Evolutionary conservation across 2,888 invertebrate species (phyloP).

Genomic region (Elmis aenea): DNA sequence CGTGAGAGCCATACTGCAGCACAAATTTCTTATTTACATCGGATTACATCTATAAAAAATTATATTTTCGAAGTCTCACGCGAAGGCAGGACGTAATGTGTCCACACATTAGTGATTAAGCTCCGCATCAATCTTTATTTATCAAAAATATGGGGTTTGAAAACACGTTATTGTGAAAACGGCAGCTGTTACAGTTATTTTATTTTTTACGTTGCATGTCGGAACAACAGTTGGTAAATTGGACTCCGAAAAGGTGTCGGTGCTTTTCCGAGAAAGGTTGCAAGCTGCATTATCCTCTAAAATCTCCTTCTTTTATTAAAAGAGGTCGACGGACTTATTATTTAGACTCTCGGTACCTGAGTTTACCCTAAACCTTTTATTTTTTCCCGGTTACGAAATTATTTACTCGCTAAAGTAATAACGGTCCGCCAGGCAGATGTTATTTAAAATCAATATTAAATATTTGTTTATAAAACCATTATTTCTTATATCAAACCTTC

Average conservation of each 20-base stretch:
- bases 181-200: constrained; percentile 17
- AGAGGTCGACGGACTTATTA: constrained; percentile 17
- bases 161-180: constrained; percentile 12
- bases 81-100: constrained; percentile 14
- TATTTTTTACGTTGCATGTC: constrained; percentile 21
- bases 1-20: too few species aligned
- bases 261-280: constrained; percentile 16
- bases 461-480: too few species aligned
- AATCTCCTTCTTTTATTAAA: constrained; percentile 17
- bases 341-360: constrained; percentile 17
- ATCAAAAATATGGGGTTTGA: constrained; percentile 6
- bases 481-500: too few species aligned
- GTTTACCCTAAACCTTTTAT: constrained; percentile 14
- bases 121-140: constrained; percentile 14
- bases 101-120: too few species aligned
- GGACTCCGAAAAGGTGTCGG: constrained; percentile 13
- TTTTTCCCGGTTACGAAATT: constrained; percentile 7
- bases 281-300: constrained; percentile 17
- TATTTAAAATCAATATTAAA: too few species aligned
- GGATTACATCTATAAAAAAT: too few species aligned
- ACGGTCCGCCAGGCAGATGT: too few species aligned
- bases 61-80: background rate
- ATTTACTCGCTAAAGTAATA: too few species aligned
- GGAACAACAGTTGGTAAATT: constrained; percentile 22
- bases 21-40: too few species aligned